A percentile compares a stretch with the other conserved stretches of the same genome.
Evolutionary conservation across 2,888 invertebrate genomes (phyloP).

Genomic region (Nysson spinosus): DNA sequence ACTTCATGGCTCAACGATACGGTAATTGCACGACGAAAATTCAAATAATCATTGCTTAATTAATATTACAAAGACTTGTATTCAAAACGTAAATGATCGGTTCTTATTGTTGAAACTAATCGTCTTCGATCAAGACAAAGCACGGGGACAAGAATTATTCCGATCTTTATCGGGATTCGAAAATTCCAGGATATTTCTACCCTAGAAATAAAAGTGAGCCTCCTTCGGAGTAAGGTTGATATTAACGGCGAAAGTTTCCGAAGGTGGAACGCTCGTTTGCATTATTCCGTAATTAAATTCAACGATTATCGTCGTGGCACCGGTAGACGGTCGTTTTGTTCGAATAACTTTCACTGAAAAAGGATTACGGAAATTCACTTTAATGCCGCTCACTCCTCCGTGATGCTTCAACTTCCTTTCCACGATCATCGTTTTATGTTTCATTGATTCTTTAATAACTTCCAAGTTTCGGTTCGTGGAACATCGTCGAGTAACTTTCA

Average conservation of each 20-base stretch:
- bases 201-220: not conserved
- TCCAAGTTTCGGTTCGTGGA: slow-evolving; percentile 5
- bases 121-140: no score
- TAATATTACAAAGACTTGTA: no score
- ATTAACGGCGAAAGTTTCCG: no score
- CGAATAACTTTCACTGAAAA: slow-evolving; percentile 28
- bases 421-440: not conserved
- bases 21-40: no score
- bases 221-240: no score
- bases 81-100: no score
- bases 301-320: slow-evolving; percentile 7
- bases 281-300: slow-evolving; percentile 33
- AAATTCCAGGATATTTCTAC: no score
- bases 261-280: slow-evolving; percentile 10
- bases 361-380: slow-evolving; percentile 26
- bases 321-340: slow-evolving; percentile 16
- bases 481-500: not conserved
- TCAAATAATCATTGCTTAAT: no score
- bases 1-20: no score
- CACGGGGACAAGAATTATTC: no score
- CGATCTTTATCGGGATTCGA: not conserved
- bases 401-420: not conserved
- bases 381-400: slow-evolving; percentile 1
- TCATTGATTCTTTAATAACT: not conserved
- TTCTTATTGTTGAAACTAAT: no score